Evolutionary conservation across 2,113 vertebrate genomes (phyloP).

Genomic region (Galbula dea): DNA sequence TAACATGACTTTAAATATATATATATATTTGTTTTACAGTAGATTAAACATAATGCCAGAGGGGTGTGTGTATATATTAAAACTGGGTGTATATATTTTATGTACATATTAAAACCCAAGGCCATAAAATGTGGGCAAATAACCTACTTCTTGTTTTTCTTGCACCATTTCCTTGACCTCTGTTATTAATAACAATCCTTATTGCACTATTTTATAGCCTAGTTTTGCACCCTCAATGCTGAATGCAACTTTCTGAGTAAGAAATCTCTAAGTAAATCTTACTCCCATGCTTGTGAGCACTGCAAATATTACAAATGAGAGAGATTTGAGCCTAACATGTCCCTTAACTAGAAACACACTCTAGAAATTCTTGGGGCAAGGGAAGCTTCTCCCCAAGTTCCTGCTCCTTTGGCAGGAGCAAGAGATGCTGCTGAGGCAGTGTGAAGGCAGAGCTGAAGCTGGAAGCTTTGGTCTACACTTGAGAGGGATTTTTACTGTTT

Average conservation of each 20-base stretch:
- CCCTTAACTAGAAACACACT: background rate
- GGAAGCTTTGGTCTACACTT: too few species aligned
- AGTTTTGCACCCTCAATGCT: background rate
- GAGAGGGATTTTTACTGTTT: background rate
- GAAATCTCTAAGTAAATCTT: background rate
- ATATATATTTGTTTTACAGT: background rate
- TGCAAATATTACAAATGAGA: background rate
- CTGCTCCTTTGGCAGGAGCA: background rate
- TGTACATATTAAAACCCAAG: background rate
- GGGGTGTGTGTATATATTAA: too few species aligned
- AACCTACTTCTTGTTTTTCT: background rate
- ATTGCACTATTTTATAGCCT: background rate
- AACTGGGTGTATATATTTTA: too few species aligned
- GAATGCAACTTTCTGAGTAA: background rate
- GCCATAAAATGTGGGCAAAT: background rate
- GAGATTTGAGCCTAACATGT: background rate
- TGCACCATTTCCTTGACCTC: background rate
- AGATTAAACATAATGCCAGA: background rate
- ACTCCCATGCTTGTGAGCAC: background rate
- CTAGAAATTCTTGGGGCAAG: background rate
- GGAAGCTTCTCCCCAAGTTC: background rate
- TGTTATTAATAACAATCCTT: background rate
- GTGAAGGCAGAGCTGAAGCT: too few species aligned
- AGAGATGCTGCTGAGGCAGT: background rate
- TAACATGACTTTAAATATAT: background rate